phyloP scores from a whole-genome alignment of 2,888 invertebrate genomes.

The Malthinus seriepunctatus region DNA sequence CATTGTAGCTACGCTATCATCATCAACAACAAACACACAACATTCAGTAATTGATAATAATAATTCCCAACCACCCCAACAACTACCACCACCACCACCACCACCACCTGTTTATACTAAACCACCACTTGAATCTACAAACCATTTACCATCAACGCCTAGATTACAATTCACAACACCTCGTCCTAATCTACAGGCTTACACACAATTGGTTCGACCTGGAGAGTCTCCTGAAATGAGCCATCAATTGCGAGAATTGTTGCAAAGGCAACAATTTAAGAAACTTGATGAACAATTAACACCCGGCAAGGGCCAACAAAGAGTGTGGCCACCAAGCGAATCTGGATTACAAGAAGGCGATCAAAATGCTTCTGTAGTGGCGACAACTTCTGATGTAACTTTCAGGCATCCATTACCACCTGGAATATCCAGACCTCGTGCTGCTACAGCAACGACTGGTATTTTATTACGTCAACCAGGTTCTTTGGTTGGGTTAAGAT shows the following conservation, averaged over 20 bases:
- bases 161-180: constrained; percentile 55
- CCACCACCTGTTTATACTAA: constrained; percentile 38
- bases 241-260: constrained; percentile 77
- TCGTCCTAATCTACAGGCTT: constrained; percentile 38
- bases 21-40: constrained; percentile 30
- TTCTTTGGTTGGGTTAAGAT: constrained; percentile 41
- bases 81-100: constrained; percentile 43
- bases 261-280: constrained; percentile 72
- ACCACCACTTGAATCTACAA: constrained; percentile 55
- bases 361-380: constrained; percentile 36
- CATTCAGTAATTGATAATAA: constrained; percentile 37
- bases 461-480: constrained; percentile 45
- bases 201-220: constrained; percentile 34
- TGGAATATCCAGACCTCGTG: constrained; percentile 58
- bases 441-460: constrained; percentile 47
- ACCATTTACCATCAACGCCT: constrained; percentile 60
- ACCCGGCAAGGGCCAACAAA: constrained; percentile 51
- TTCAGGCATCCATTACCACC: constrained; percentile 71
- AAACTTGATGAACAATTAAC: constrained; percentile 57
- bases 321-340: constrained; percentile 60
- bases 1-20: constrained; percentile 47
- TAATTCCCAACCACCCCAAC: constrained; percentile 43
- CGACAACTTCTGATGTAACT: constrained; percentile 60
- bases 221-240: constrained; percentile 63
- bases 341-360: constrained; percentile 41